Conservation (phyloP, 2,888 invertebrate genomes). For the Conomelus anceps region DNA sequence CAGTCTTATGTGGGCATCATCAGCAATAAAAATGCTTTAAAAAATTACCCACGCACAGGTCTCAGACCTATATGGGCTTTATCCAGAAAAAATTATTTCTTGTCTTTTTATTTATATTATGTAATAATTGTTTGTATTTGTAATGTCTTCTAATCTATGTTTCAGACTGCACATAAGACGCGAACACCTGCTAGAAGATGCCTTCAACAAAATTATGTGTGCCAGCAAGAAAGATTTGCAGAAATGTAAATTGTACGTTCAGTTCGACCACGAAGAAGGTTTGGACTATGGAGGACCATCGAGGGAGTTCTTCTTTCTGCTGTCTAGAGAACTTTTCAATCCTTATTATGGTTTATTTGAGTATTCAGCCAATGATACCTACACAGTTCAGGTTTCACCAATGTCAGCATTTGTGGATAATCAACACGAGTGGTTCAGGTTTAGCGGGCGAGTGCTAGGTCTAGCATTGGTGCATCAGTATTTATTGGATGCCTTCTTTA, state of each 20-base stretch:
- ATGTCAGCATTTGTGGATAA: conserved; percentile 97
- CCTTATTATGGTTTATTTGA: conserved; percentile 98
- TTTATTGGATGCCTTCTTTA: conserved; percentile 94
- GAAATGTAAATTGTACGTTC: conserved; percentile 88
- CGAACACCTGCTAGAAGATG: conserved; percentile 90
- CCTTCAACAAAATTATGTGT: conserved; percentile 93
- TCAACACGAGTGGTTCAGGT: conserved; percentile 94
- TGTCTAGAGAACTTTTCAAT: conserved; percentile 96
- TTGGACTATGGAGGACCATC: conserved; percentile 97
- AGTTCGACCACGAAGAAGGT: conserved; percentile 93
- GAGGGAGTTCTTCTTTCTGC: conserved; percentile 93
- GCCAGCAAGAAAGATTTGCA: conserved; percentile 92
- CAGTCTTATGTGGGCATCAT: too few species aligned
- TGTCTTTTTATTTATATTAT: neutral
- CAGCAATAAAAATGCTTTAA: too few species aligned
- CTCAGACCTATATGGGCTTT: too few species aligned
- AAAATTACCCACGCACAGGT: too few species aligned
- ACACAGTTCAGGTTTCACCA: conserved; percentile 91
- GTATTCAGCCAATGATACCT: conserved; percentile 95
- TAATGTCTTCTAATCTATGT: conserved; percentile 23
- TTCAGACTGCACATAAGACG: conserved; percentile 83
- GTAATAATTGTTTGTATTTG: conserved; percentile 8
- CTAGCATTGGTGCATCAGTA: conserved; percentile 95
- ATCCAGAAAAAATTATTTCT: too few species aligned
- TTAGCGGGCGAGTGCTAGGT: conserved; percentile 90